Percentiles rank a stretch among this genome's conserved stretches.
These are phyloP conservation scores for Pardosa pseudoannulata DNA, from an alignment of 2,888 invertebrate genomes.

Conservation along the genomic window DNA sequence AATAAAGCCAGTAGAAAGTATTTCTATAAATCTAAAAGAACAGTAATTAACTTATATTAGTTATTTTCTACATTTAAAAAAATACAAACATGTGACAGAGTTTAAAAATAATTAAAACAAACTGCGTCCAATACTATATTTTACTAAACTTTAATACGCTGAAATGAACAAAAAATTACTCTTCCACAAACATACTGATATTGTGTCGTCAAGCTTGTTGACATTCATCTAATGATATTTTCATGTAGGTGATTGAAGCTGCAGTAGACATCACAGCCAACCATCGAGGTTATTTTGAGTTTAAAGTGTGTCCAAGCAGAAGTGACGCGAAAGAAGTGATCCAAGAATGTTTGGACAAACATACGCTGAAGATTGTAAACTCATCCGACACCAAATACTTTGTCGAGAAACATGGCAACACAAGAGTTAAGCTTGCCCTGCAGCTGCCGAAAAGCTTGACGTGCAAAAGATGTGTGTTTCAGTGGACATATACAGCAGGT, in stretches of 20 bases:
- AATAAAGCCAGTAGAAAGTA: no score
- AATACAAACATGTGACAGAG: no score
- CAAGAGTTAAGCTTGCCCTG: conserved; percentile 58
- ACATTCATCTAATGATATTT: no score
- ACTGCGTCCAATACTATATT: no score
- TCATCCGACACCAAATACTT: conserved; percentile 80
- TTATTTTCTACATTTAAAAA: no score
- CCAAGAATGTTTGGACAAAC: conserved; percentile 87
- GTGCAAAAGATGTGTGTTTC: conserved; percentile 77
- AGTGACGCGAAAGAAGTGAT: conserved; percentile 85
- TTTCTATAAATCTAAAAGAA: no score
- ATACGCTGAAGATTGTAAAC: conserved; percentile 82
- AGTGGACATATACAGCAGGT: conserved; percentile 78
- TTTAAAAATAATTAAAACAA: no score
- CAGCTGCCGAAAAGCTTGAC: conserved; percentile 83
- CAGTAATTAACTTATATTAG: no score
- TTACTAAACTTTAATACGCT: no score
- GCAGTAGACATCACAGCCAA: conserved; percentile 90
- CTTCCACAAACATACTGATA: no score
- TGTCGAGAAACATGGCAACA: conserved; percentile 52
- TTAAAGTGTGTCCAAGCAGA: conserved; percentile 88
- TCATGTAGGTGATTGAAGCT: conserved; percentile 81
- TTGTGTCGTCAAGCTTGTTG: no score
- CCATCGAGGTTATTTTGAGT: conserved; percentile 91
- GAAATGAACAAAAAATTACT: no score